These are phyloP conservation scores for Zaprionus vittiger DNA, from an alignment of 1,140 invertebrate species.

Conservation along the genomic window DNA sequence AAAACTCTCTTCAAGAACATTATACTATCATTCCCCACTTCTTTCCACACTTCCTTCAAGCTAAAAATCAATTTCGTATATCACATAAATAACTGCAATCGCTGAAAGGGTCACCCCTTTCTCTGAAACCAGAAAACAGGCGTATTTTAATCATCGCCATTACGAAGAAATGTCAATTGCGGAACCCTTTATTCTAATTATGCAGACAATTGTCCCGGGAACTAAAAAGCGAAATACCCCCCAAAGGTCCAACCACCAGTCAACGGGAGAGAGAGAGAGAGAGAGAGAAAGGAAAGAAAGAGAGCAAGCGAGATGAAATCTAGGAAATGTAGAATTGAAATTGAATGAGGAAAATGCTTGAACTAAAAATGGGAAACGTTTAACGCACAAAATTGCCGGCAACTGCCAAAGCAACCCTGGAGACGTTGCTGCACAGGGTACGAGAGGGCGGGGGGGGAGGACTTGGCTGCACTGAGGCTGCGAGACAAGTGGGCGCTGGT, in stretches of 20 bases:
- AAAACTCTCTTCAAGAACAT: too few species aligned
- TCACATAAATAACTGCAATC: constrained; percentile 9
- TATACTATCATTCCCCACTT: not conserved
- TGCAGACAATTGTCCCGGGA: constrained; percentile 78
- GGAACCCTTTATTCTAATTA: constrained; percentile 78
- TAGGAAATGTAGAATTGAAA: constrained; percentile 9
- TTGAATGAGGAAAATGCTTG: constrained; percentile 21
- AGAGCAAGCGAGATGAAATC: constrained; percentile 7
- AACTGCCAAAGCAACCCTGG: constrained; percentile 59
- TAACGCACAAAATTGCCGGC: constrained; percentile 57
- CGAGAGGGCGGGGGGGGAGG: not conserved
- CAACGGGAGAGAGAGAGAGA: not conserved
- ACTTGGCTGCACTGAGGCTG: not conserved
- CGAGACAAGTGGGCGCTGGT: constrained; percentile 57
- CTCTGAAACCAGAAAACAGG: constrained; percentile 4
- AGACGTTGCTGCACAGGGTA: constrained; percentile 6
- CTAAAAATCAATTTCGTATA: not conserved
- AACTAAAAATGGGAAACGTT: constrained; percentile 73
- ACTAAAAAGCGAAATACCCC: constrained; percentile 5
- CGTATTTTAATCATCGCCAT: constrained; percentile 71
- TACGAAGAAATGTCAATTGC: constrained; percentile 64
- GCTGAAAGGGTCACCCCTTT: constrained; percentile 14
- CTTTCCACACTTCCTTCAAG: not conserved
- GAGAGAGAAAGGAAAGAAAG: not conserved
- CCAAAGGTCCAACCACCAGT: constrained; percentile 35